Base-by-base conservation (phyloP, 1,140 invertebrate species). In the Bilobella aurantiaca region DNA sequence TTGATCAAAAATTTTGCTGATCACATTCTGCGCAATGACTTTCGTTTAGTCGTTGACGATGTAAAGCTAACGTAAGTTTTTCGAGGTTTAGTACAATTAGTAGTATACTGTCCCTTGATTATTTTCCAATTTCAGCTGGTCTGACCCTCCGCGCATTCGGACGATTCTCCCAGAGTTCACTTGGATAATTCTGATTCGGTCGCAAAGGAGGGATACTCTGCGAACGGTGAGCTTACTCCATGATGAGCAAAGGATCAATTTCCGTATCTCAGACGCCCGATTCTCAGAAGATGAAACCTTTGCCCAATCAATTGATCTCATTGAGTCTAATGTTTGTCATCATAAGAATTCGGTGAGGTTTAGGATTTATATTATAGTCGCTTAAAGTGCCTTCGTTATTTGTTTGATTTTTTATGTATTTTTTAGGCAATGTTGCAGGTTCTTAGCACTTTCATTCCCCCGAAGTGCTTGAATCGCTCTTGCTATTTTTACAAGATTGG, bases 221-320 rank as follows among this genome's bases (percentile, higher is more conserved):
- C 29, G 59, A 27, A 62, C 59, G 3, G 59, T 62, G 8, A 42
- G 30, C 16, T 46, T 62, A 46, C 59, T 62, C 46, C 59, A 62
- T 31, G 59, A 62, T 28, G 3, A 27, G 3, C 3, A 46, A 30
- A 62, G 59, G 25, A 25, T 5, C 18, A 31, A 42, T 46, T 62
- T 62, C 30, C 23, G 23, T 3, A 62, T 62, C 28, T 42, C 59
- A 42, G 59, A 46, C 3, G 59, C 59, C 28, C n/a, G 16, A 8
- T 62, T 62, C 27, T 62, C 18, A 18, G n/a, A 62, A 18, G 59
- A 25, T 12, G 14, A 27, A 30, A 62, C 37, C 32, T 42, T n/a
- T 16, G 46, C 32, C 3, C 30, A 5, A 3, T 3, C 12, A 30
- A 58, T 31, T 30, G 16, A 58, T 21, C 25, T 58, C 12, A 3